Conservation (phyloP, 2,113 vertebrate species). For the Elephantulus edwardii region DNA sequence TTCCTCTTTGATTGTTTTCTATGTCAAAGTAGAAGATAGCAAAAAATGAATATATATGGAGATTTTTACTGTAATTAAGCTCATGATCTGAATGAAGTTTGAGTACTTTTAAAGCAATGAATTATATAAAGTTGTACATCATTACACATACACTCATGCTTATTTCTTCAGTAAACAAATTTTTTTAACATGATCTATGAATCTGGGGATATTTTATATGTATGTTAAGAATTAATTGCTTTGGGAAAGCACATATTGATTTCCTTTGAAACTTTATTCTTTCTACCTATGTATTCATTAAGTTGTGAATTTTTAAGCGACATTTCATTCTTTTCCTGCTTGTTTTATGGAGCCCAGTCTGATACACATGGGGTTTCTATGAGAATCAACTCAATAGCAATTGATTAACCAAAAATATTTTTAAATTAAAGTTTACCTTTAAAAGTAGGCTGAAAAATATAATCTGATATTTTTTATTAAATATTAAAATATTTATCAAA, state of each 20-base stretch:
- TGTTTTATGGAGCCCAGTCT: not conserved
- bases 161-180: not conserved
- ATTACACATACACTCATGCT: not conserved
- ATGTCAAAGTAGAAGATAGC: conserved; percentile 30
- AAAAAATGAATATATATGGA: not conserved
- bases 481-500: too few relatives aligned
- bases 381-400: not conserved
- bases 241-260: not conserved
- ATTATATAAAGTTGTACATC: conserved; percentile 2
- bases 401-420: not conserved
- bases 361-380: not conserved
- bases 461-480: not conserved
- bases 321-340: too few relatives aligned
- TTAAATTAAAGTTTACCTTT: not conserved
- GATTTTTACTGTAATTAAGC: conserved; percentile 11
- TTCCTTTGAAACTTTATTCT: not conserved
- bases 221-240: not conserved
- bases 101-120: conserved; percentile 14
- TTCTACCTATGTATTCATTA: not conserved
- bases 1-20: not conserved
- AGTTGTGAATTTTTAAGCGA: too few relatives aligned
- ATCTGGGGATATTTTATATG: not conserved
- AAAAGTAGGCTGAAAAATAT: not conserved
- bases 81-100: not conserved
- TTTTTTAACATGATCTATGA: not conserved